phyloP scores from a whole-genome alignment of 2,797 vertebrate genomes.

The Myotis planiceps region DNA sequence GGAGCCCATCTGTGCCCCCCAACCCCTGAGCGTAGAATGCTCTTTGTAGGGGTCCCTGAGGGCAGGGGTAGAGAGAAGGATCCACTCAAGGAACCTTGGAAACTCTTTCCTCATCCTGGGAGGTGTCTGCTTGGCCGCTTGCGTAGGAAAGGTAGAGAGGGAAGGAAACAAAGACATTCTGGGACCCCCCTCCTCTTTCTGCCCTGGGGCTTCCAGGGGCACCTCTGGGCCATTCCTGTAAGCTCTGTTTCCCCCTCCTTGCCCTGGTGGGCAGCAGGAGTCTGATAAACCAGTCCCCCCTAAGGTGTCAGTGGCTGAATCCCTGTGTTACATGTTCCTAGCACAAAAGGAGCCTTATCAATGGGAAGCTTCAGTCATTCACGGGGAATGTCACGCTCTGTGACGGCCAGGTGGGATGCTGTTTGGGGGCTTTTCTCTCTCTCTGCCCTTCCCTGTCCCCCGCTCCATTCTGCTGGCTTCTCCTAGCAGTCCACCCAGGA shows the following conservation, averaged over 20 bases:
- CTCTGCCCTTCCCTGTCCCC: no score
- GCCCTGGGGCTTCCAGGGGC: not conserved
- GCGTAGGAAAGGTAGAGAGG: not conserved
- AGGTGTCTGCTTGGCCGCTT: not conserved
- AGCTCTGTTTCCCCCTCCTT: not conserved
- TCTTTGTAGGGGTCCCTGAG: not conserved
- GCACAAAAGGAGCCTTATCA: not conserved
- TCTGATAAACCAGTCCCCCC: not conserved
- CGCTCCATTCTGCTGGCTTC: not conserved
- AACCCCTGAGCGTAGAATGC: not conserved
- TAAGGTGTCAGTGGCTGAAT: not conserved
- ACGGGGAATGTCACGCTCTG: not conserved
- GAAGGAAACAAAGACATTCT: no score
- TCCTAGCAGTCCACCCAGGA: not conserved
- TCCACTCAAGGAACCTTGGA: not conserved
- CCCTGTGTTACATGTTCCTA: not conserved
- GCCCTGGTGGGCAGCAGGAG: not conserved
- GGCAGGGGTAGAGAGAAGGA: not conserved
- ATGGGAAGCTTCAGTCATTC: not conserved
- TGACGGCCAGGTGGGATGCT: not conserved
- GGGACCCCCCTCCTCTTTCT: not conserved
- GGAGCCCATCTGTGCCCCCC: not conserved
- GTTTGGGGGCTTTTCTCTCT: not conserved
- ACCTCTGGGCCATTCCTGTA: not conserved
- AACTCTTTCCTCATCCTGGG: not conserved